Percentiles rank a stretch among this genome's conserved stretches.
These are phyloP conservation scores for Tetramorium bicarinatum DNA, from an alignment of 2,888 invertebrate genomes.

Conservation along the genomic window DNA sequence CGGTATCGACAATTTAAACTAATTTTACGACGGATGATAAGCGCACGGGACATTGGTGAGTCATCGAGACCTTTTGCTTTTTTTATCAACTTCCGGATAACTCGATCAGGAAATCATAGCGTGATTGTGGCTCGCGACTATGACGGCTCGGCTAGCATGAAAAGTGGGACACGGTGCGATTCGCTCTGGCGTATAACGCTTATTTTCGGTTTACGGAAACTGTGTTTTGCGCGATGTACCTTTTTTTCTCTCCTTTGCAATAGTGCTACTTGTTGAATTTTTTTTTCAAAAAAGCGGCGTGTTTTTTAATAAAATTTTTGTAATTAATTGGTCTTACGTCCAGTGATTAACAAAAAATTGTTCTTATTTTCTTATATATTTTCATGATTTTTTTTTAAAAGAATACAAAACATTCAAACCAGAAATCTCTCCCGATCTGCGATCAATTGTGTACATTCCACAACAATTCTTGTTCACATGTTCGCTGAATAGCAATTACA, in stretches of 20 bases:
- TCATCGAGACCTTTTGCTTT: constrained; percentile 60
- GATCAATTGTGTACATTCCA: no score
- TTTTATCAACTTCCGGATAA: constrained; percentile 80
- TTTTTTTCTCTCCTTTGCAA: neutral
- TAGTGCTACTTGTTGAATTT: neutral
- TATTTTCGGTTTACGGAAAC: neutral
- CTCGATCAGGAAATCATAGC: constrained; percentile 83
- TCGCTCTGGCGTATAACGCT: neutral
- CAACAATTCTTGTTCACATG: neutral
- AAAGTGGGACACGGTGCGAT: constrained; percentile 24
- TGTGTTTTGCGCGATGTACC: neutral
- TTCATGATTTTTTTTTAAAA: neutral
- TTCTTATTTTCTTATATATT: neutral
- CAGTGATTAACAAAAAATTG: neutral
- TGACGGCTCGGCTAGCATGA: constrained; percentile 21
- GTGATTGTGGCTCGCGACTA: constrained; percentile 56
- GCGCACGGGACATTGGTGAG: neutral
- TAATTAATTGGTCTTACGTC: neutral
- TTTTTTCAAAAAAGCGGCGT: neutral
- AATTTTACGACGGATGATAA: neutral
- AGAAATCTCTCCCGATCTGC: neutral
- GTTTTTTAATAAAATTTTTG: neutral
- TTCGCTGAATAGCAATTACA: neutral
- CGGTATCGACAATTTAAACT: neutral
- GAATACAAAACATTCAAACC: neutral